phyloP scores from a whole-genome alignment of 2,888 invertebrate species.

The Xylota segnis region DNA sequence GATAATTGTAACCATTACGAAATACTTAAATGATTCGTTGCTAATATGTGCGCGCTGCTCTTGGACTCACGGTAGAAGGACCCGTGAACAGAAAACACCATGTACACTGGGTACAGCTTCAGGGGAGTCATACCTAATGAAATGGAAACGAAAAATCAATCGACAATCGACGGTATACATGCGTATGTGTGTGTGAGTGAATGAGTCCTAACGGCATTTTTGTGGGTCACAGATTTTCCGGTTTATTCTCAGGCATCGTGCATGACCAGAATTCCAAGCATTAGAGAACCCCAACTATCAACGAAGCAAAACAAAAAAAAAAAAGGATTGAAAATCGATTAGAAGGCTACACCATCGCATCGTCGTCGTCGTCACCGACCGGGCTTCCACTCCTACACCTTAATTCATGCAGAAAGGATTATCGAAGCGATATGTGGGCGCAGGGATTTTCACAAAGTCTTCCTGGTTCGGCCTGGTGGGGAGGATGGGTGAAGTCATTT shows the following conservation, averaged over 20 bases:
- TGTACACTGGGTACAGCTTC: background rate
- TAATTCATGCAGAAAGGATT: constrained; percentile 36
- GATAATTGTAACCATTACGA: constrained; percentile 58
- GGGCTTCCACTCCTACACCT: background rate
- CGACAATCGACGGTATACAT: constrained; percentile 22
- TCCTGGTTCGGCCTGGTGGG: background rate
- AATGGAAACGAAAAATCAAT: constrained; percentile 66
- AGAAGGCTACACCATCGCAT: constrained; percentile 28
- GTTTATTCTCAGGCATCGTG: constrained; percentile 55
- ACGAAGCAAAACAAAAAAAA: constrained; percentile 15
- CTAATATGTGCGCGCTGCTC: constrained; percentile 37
- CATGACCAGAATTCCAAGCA: constrained; percentile 56
- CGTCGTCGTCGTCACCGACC: constrained; percentile 7
- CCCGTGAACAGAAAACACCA: constrained; percentile 24
- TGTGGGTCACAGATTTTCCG: constrained; percentile 62
- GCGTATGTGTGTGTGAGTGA: background rate
- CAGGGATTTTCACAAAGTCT: constrained; percentile 29
- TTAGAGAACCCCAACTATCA: background rate
- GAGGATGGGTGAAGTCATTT: background rate
- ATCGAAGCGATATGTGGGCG: constrained; percentile 32
- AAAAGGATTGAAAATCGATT: constrained; percentile 69
- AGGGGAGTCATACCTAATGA: constrained; percentile 44
- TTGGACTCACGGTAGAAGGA: constrained; percentile 14
- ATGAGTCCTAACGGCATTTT: constrained; percentile 51
- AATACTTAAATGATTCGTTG: constrained; percentile 52